Evolutionary conservation across 1,140 invertebrate species (phyloP), one percentile per base, ranked within the genome.

Genomic region (Heliconius hermathena): DNA sequence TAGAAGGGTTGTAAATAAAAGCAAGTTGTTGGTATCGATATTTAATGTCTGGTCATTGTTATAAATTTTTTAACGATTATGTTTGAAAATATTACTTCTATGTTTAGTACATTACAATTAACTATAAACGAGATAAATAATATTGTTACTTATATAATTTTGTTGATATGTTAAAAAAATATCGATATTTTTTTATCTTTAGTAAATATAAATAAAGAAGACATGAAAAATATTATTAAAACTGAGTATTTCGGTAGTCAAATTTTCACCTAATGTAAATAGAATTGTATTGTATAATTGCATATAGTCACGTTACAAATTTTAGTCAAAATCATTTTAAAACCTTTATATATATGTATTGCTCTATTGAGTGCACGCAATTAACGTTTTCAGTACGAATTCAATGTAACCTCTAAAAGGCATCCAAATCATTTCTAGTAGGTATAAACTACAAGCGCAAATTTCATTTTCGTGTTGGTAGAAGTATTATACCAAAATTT

Each of bases 271-370:
- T 22, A 22, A 22, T 11, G 8, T 60, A 60, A 60, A 60, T n/a
- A 60, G 54, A 60, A 60, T 57, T 57, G n/a, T n/a, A 9, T 3
- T 11, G 16, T 46, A 13, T 66, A 66, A 66, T 66, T 66, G n/a
- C 22, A 66, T 26, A 66, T 66, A 29, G 5, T 60, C 60, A 57
- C n/a, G 13, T 66, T 29, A 13, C 60, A 29, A 60, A 13, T 26
- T 66, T 13, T 66, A 66, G 60, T 60, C n/a, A 66, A 66, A 66
- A 66, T 66, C 13, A 66, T 66, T 66, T 66, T 66, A 66, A 66
- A 66, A 66, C 3, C 60, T n/a, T 11, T 8, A 60, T 11, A 60
- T 60, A 11, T 66, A 26, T 26, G 2, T 8, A 26, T 66, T 66
- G 60, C 60, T 66, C 60, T 16, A 66, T 66, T 66, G 22, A 66